Evolutionary conservation across 2,113 vertebrate species (phyloP), one percentile per base, ranked within the genome.

Genomic region (Symphodus melops): DNA sequence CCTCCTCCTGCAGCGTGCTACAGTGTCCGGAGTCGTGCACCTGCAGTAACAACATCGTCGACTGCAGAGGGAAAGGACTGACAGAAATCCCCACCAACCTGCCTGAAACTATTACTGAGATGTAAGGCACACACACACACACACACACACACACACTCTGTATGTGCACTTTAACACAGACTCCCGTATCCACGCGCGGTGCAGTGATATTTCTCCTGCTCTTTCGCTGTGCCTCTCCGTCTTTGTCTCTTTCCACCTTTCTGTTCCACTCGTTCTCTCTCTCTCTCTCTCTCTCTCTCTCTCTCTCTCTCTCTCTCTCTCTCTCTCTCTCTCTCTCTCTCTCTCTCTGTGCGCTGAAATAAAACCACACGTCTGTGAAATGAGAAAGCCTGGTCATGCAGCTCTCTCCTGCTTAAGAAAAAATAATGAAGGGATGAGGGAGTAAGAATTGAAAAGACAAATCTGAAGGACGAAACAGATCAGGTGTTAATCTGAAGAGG

Each of bases 31-130:
- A 96, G 57, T 96, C 95, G 6, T 99, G 98, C 90, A 97, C 97
- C 80, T 99, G 98, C 82, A 99, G 96, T 87, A 99, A 99, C 94
- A 99, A 98, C 82, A 97, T 99, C 0, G 98, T 99, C 71, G 98
- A 99, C 94, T 99, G 98, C 85, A 95, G 98, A 88, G 98, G 97
- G 58, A 99, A 99, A 74, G 95, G 96, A 39, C 94, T 99, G 59
- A 94, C 96, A 5, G 97, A 99, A 77, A 98, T 99, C 78, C 98
- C 98, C 77, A 97, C 95, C 1, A 99, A 98, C 84, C 96, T 99
- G 49, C 98, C 98, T 2, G 97, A 99, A 92, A 98, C 96, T 59
- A 99, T 99, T 86, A 99, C 98, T 13, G 98, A 99, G 94, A 99
- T 99, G 98, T 99, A 93, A 95, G 60, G 8, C 21, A 65, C n/a